Conservation (phyloP, 2,888 invertebrate species). For the Oscheius sp. region DNA sequence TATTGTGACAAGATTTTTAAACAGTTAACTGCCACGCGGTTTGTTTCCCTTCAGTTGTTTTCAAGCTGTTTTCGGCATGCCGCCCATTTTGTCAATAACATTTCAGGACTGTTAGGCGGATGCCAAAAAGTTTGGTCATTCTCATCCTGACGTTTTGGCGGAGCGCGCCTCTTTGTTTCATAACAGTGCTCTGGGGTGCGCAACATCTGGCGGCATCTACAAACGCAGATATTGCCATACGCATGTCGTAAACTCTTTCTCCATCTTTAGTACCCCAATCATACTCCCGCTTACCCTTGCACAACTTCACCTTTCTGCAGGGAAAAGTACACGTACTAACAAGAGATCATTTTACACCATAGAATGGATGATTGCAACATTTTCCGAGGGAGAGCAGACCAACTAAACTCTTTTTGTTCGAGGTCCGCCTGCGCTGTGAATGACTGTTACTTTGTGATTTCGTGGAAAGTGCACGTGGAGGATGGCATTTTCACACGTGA, state of each 20-base stretch:
- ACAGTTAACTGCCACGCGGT: too few relatives aligned
- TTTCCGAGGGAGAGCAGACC: not conserved
- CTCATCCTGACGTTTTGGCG: too few relatives aligned
- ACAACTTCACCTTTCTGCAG: too few relatives aligned
- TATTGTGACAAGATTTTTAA: too few relatives aligned
- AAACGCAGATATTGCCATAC: constrained; percentile 28
- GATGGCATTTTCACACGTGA: constrained; percentile 10
- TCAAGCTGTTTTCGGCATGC: too few relatives aligned
- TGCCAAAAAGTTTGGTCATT: too few relatives aligned
- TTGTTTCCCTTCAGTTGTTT: too few relatives aligned
- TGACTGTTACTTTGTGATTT: not conserved
- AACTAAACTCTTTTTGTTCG: constrained; percentile 5
- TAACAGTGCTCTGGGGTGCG: not conserved
- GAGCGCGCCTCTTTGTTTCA: too few relatives aligned
- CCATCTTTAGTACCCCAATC: constrained; percentile 6
- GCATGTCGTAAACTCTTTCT: constrained; percentile 19
- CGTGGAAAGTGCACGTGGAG: not conserved
- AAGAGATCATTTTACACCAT: constrained; percentile 25
- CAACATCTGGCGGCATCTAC: constrained; percentile 18
- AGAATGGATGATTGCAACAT: constrained; percentile 16
- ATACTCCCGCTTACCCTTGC: not conserved
- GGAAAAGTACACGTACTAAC: not conserved
- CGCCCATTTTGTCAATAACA: too few relatives aligned
- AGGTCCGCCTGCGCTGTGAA: not conserved
- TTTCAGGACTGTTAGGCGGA: too few relatives aligned